phyloP scores from a whole-genome alignment of 2,113 vertebrate genomes.

The Gulo gulo region DNA sequence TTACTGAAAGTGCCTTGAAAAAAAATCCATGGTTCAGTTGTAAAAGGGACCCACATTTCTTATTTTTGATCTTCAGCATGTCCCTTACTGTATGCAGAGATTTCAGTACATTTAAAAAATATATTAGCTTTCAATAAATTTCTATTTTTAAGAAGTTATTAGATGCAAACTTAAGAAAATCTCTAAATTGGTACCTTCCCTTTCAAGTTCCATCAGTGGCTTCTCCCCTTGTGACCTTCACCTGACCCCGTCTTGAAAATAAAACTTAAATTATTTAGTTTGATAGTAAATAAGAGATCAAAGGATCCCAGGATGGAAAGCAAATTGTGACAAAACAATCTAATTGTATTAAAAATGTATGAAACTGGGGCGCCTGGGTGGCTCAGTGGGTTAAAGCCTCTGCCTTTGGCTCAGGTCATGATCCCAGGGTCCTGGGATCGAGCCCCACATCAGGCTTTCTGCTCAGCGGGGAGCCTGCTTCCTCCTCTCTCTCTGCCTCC shows the following conservation, averaged over 20 bases:
- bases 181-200: background rate
- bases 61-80: background rate
- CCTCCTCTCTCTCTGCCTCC: too few relatives aligned
- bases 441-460: too few relatives aligned
- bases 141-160: background rate
- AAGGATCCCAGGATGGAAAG: background rate
- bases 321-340: background rate
- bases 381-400: too few relatives aligned
- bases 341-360: background rate
- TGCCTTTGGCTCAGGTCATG: too few relatives aligned
- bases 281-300: background rate
- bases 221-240: background rate
- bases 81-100: background rate
- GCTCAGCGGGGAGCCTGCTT: too few relatives aligned
- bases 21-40: background rate
- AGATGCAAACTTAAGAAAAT: background rate
- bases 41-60: background rate
- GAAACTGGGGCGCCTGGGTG: background rate
- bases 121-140: constrained; percentile 19
- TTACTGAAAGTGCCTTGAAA: background rate
- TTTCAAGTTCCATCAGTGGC: background rate
- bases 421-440: too few relatives aligned
- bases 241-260: background rate
- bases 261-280: constrained; percentile 14
- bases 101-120: background rate